Evolutionary conservation across 92 coral and sea anemone genomes (phyloP), one percentile per base, ranked within the genome.

Genomic region (Plumapathes pennacea): DNA sequence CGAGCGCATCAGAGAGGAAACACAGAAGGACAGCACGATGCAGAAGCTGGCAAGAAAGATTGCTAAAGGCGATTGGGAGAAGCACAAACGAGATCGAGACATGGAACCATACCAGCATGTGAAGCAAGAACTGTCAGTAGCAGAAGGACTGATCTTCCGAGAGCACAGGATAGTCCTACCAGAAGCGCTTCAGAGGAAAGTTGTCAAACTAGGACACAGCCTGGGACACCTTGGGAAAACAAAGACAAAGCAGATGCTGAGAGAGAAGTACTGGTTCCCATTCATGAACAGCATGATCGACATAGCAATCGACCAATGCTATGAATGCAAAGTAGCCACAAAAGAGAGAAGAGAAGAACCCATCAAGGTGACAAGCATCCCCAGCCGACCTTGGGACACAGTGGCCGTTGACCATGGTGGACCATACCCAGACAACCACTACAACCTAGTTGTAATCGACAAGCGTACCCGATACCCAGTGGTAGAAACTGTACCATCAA

Each of bases 281-380:
- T 13, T 25, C 53, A 82, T 75, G 83, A 76, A 83, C 50, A 63
- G 76, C 57, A 83, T 76, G 74, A 74, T 74, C 8, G 74, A 74
- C 59, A 28, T 41, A 37, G 71, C 71, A 10, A 57, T 64, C 10
- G 67, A 57, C 30, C 80, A 64, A 28, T 80, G 65, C 11, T 64
- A 36, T 38, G 74, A 78, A 25, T 71, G 74, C 24, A 22, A 76
- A 39, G 71, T 64, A 23, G 56, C 81, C 1, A 36, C 74, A 25
- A 62, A 47, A 45, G 46, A 57, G 37, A 46, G 24, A 43, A 65
- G 49, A 38, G 38, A 66, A 39, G 69, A 67, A 67, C 83, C 76
- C 29, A 46, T 67, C 23, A 76, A 78, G 48, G 30, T 41, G 26
- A 53, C 62, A n/a, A 36, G 32, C 46, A 70, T 78, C 59, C 85